Base-by-base conservation (phyloP, 1,140 invertebrate genomes). In the Apis florea region DNA sequence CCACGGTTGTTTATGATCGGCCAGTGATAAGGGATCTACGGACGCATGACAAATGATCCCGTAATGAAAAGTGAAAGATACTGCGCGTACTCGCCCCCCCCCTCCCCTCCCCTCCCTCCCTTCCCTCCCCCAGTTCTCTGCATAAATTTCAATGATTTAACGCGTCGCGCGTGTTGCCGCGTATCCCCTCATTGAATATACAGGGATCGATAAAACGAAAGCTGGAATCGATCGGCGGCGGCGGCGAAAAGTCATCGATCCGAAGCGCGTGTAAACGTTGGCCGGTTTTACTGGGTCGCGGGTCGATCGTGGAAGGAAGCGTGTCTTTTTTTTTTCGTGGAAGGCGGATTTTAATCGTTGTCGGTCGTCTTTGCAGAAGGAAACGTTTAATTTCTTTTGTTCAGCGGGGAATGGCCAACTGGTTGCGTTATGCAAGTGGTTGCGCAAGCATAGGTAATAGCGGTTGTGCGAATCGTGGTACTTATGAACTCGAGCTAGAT, bases 31-130 rank as follows among this genome's bases (percentile, higher is more conserved):
- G 93, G 92, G 93, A 93, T 93, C 92, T 92, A 89, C 90, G 90
- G 77, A 90, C 89, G 89, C 90, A 93, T 94, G 93, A 94, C 93
- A 93, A 93, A 94, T 93, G 93, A 94, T 93, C 91, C 91, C 90
- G 90, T 94, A 94, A 94, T 94, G 93, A 94, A 94, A 94, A 94
- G 93, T 93, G 93, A 94, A 93, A 94, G 93, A 94, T 93, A 94
- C 93, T 91, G 92, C 92, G 89, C 91, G 88, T 66, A 81, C 66
- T 78, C 81, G 85, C 59, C 59, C 53, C 72, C 2, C 6, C 5
- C 31, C 31, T 40, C 31, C 31, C 31, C 5, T 8, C 31, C 31
- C 31, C 31, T 2, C 3, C 1, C 31, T 6, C 5, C 31, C 5
- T 0, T 3, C 5, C 0, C 31, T 6, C 31, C 31, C 63, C 79